These are phyloP conservation scores for Hippocampus guttulatus DNA, from an alignment of 2,113 vertebrate genomes.

Conservation along the genomic window DNA sequence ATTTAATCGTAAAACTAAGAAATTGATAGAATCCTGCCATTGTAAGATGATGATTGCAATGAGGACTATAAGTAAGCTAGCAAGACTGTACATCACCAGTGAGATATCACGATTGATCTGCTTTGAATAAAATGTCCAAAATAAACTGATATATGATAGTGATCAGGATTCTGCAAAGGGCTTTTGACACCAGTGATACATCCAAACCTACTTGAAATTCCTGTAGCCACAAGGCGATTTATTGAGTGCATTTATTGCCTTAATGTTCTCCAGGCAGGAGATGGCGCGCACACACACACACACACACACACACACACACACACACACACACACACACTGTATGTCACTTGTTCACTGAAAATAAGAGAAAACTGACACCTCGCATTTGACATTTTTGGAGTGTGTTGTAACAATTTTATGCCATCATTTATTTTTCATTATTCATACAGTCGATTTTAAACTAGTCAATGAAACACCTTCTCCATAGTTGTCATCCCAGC, in stretches of 20 bases:
- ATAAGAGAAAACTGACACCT: constrained; percentile 13
- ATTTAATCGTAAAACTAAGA: not conserved
- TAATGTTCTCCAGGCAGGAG: constrained; percentile 50
- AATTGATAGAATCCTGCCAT: not conserved
- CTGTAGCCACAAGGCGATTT: constrained; percentile 46
- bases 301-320: not conserved
- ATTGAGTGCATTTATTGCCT: constrained; percentile 49
- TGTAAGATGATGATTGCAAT: not conserved
- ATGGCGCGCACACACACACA: not conserved
- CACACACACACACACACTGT: constrained; percentile 11
- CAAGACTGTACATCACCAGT: not conserved
- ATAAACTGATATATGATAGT: constrained; percentile 7
- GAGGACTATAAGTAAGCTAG: not conserved
- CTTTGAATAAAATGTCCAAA: constrained; percentile 10
- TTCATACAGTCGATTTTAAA: constrained; percentile 24
- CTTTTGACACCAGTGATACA: constrained; percentile 48
- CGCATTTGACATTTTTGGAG: constrained; percentile 12
- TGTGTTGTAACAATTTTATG: constrained; percentile 5
- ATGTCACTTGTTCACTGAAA: constrained; percentile 47
- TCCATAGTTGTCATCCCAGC: constrained; percentile 29
- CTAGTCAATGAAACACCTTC: constrained; percentile 15
- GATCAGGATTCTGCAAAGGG: constrained; percentile 38
- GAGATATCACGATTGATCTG: constrained; percentile 4
- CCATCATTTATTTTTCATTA: constrained; percentile 11
- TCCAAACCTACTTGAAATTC: constrained; percentile 61